Percentiles rank a stretch among this genome's conserved stretches.
These are phyloP conservation scores for Thalassarche chlororhynchos DNA, from an alignment of 2,113 vertebrate genomes.

Conservation along the genomic window DNA sequence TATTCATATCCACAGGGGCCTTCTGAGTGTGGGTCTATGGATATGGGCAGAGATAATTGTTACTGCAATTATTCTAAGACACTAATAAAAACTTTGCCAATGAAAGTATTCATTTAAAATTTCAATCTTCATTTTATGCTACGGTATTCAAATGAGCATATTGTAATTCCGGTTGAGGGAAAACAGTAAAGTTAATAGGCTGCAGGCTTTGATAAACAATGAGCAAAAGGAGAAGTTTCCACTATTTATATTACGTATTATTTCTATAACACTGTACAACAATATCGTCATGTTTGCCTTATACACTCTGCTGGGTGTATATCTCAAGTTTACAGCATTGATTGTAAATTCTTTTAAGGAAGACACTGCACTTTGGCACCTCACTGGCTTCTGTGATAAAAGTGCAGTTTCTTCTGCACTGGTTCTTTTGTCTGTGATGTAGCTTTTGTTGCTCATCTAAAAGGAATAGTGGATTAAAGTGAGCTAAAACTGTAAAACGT, in stretches of 20 bases:
- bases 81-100: neutral
- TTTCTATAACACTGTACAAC: neutral
- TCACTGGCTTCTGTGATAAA: neutral
- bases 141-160: neutral
- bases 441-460: neutral
- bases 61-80: neutral
- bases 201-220: neutral
- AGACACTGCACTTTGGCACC: neutral
- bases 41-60: neutral
- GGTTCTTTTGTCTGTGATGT: neutral
- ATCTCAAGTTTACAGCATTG: neutral
- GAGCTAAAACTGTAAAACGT: neutral
- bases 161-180: constrained; percentile 25
- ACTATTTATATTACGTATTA: neutral
- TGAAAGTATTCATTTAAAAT: neutral
- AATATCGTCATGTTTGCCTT: neutral
- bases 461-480: neutral
- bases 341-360: neutral
- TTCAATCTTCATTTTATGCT: neutral
- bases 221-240: neutral
- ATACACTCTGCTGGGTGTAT: neutral
- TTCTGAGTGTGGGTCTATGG: neutral
- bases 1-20: neutral
- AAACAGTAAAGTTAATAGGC: constrained; percentile 4
- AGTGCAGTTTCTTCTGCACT: neutral